phyloP scores from a whole-genome alignment of 2,888 invertebrate species.

The Pseudococcus jackbeardsleyi region DNA sequence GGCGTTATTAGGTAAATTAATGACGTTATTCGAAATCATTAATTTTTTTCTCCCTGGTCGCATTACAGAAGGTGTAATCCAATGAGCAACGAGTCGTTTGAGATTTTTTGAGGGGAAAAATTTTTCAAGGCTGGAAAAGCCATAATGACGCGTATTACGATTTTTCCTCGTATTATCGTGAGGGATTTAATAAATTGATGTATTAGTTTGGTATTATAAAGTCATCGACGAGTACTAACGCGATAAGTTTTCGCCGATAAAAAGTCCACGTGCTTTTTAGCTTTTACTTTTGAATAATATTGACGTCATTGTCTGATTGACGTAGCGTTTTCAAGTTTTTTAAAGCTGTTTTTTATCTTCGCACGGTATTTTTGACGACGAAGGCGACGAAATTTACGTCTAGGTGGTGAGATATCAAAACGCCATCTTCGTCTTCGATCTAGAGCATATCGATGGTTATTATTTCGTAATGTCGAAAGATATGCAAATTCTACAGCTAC shows the following conservation, averaged over 20 bases:
- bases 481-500: conserved; percentile 29
- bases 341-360: neutral
- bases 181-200: conserved; percentile 38
- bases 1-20: neutral
- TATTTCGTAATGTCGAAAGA: conserved; percentile 23
- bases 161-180: neutral
- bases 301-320: conserved; percentile 33
- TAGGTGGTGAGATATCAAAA: neutral
- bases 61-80: neutral
- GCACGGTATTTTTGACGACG: neutral
- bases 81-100: conserved; percentile 6
- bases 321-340: conserved; percentile 19
- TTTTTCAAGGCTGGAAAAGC: neutral
- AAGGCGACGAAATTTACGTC: neutral
- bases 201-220: neutral
- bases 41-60: conserved; percentile 8
- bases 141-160: neutral
- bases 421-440: neutral
- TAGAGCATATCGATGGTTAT: neutral
- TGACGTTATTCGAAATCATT: conserved; percentile 3
- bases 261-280: conserved; percentile 7
- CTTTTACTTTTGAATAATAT: conserved; percentile 6
- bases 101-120: neutral
- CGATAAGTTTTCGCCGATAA: neutral
- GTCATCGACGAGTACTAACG: neutral